Evolutionary conservation across 1,140 invertebrate genomes (phyloP), one percentile per base, ranked within the genome.

Genomic region (Galleria mellonella): DNA sequence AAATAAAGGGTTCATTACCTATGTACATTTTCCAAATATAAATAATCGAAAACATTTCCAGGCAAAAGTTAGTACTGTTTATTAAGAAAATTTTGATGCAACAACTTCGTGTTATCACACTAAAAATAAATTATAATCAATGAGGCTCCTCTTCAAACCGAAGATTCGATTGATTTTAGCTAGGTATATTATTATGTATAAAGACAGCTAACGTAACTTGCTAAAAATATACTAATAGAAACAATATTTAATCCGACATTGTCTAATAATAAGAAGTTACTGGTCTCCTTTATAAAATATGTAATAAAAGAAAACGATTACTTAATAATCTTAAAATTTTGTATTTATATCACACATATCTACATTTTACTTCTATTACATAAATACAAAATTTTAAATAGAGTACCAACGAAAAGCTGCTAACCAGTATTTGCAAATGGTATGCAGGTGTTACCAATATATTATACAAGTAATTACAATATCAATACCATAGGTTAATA

Each of bases 331-430:
- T 83, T 86, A 86, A 87, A 87, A 87, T 87, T 86, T 87, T 87
- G 85, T 87, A 87, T 87, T 87, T 86, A 81, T 75, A 83, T 86
- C 73, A 77, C 79, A 83, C 67, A 83, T 87, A 86, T 86, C 83
- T 86, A 86, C 83, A 86, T 68, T 79, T 86, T 83, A 71, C 71
- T 70, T 76, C 79, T 83, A 86, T 81, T 79, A 83, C 71, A 87
- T 87, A 87, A 87, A 87, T 87, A 87, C 85, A 87, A 87, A 87
- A 87, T 86, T 87, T 87, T 86, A 86, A 85, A 76, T 65, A 64
- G 68, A 72, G 58, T 83, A 76, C 72, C 79, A 86, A 87, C 76
- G 71, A 83, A 83, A 77, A 79, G 73, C 79, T 76, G 71, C 71
- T 75, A 83, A 84, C 77, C 81, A 79, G 74, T 83, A 81, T 82